Evolutionary conservation across 2,888 invertebrate species (phyloP), one percentile per base, ranked within the genome.

Genomic region (Orgyia antiqua): DNA sequence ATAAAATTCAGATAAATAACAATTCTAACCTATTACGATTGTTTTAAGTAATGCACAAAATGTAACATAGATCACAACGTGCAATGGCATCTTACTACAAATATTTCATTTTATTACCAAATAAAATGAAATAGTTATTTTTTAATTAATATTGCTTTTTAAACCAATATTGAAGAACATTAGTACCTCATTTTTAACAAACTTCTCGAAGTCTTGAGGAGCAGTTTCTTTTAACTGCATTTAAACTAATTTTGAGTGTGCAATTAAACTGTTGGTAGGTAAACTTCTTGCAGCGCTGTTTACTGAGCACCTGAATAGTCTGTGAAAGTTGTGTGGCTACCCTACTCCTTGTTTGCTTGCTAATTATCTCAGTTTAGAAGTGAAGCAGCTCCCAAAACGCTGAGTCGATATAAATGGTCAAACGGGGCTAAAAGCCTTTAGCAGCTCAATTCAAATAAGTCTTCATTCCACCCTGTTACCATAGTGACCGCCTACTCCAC

Each of bases 201-300:
- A n/a, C n/a, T n/a, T n/a, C n/a, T n/a, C n/a, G n/a, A n/a, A n/a
- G n/a, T n/a, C n/a, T n/a, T n/a, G n/a, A n/a, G n/a, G n/a, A 13
- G 10, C 20, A 61, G 69, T 68, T 82, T 83, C 80, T 83, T 79
- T 83, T 78, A 71, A 75, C 57, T 50, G 61, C 59, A 78, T 74
- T 72, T 72, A 73, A 82, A 83, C 67, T 70, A 15, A 77, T 78
- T 75, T 79, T 74, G 77, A 68, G 68, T 67, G 71, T 78, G 75
- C 73, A 83, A 84, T 86, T 82, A 83, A 84, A 84, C 82, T 79
- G 77, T 77, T 82, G 84, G 80, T 82, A 82, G n/a, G n/a, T n/a
- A 15, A 86, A 86, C 67, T 86, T 83, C 82, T 80, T 82, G 82
- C 80, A 75, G 75, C 69, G 59, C 66, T 83, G 75, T 84, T 84